A percentile compares a stretch with the other conserved stretches of the same genome.
Evolutionary conservation across 2,888 invertebrate species (phyloP).

Genomic region (Hirudinaria manillensis): DNA sequence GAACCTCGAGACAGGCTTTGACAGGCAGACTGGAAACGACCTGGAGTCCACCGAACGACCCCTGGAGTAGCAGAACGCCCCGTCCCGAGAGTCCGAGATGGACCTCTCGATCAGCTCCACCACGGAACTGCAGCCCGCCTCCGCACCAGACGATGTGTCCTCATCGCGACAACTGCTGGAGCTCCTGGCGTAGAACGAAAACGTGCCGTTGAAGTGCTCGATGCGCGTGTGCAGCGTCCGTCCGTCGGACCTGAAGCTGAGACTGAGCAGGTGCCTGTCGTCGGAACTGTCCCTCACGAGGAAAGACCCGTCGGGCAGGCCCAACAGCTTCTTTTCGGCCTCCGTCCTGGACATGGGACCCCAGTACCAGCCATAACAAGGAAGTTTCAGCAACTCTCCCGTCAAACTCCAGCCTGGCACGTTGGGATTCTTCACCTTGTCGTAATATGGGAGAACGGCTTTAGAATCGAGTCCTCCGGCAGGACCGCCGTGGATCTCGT

Average conservation of each 20-base stretch:
- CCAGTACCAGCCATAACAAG: conserved; percentile 49
- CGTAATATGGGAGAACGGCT: conserved; percentile 11
- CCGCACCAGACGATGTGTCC: neutral
- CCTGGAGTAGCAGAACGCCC: conserved; percentile 69
- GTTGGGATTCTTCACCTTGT: conserved; percentile 15
- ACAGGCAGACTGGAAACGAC: conserved; percentile 68
- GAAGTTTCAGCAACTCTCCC: conserved; percentile 55
- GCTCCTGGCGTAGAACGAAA: conserved; percentile 51
- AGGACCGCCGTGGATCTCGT: neutral
- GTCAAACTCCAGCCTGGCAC: conserved; percentile 51
- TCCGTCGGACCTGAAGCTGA: conserved; percentile 62
- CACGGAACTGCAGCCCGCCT: conserved; percentile 55
- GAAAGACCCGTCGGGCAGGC: conserved; percentile 89
- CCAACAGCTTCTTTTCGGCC: conserved; percentile 81
- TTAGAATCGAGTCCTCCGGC: neutral
- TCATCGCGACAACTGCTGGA: neutral
- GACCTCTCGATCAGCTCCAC: conserved; percentile 70
- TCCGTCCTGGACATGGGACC: conserved; percentile 64
- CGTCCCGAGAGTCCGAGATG: conserved; percentile 65
- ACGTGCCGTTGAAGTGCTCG: conserved; percentile 66
- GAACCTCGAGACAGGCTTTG: conserved; percentile 70
- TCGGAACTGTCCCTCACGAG: conserved; percentile 82
- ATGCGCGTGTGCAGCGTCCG: conserved; percentile 70
- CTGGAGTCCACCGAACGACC: conserved; percentile 65
- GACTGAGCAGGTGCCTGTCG: conserved; percentile 65